Conservation (phyloP, 2,797 vertebrate species). For the Myiotriccus ornatus region DNA sequence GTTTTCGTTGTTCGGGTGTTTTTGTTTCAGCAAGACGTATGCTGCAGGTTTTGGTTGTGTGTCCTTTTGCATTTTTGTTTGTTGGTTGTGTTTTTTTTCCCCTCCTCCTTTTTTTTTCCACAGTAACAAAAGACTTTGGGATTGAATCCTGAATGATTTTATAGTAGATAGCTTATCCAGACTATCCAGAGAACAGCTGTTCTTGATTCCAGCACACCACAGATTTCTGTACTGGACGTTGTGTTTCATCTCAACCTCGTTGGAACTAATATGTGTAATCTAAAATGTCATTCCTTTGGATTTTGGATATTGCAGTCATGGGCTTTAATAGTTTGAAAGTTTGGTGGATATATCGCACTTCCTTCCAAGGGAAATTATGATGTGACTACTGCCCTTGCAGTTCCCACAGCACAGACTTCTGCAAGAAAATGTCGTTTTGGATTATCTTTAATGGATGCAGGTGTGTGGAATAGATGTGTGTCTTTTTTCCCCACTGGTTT, state of each 20-base stretch:
- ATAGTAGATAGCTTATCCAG: not conserved
- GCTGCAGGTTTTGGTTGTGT: not conserved
- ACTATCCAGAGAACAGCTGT: not conserved
- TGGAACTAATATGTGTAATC: not conserved
- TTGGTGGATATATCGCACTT: not conserved
- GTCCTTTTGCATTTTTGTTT: not conserved
- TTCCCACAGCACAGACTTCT: conserved; percentile 14
- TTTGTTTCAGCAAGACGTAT: not conserved
- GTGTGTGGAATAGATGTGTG: not conserved
- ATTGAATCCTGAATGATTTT: not conserved
- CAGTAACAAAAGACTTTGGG: not conserved
- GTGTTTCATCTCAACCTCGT: fast-evolving
- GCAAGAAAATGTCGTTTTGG: conserved; percentile 31
- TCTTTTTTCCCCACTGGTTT: not conserved
- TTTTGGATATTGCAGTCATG: not conserved
- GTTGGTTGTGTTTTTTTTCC: not conserved
- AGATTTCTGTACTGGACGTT: not conserved
- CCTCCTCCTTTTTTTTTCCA: fast-evolving
- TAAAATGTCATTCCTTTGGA: not conserved
- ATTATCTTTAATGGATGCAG: conserved; percentile 15
- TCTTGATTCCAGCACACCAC: not conserved
- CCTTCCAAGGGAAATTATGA: conserved; percentile 22
- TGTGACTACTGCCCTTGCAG: not conserved
- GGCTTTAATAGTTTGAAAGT: not conserved
- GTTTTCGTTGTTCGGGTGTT: not conserved